Percentiles rank a stretch among this genome's conserved stretches.
These are phyloP conservation scores for Columba livia DNA, from an alignment of 2,113 vertebrate species.

Conservation along the genomic window DNA sequence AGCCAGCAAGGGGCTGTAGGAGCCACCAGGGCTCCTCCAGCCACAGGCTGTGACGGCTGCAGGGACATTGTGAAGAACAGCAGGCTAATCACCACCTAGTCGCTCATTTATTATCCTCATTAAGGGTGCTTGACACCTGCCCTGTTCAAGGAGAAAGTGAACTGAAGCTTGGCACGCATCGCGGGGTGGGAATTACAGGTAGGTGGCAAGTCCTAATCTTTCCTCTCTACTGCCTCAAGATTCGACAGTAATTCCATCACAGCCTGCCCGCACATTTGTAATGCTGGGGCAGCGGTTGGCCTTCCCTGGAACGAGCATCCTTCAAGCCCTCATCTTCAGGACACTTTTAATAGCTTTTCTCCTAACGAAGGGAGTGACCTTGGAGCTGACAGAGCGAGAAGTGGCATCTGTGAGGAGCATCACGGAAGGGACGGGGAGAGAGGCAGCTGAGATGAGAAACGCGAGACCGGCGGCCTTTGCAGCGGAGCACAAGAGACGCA, in stretches of 20 bases:
- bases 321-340: background rate
- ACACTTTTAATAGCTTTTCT: background rate
- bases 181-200: background rate
- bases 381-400: background rate
- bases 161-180: background rate
- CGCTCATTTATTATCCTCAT: slow-evolving; percentile 44
- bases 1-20: background rate
- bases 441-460: background rate
- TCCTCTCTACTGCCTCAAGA: background rate
- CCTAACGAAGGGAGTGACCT: slow-evolving; percentile 12
- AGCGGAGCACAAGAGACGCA: background rate
- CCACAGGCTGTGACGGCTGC: background rate
- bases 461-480: background rate
- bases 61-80: background rate
- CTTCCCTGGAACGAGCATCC: background rate
- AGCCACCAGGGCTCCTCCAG: background rate
- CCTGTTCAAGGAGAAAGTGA: background rate
- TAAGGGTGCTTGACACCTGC: slow-evolving; percentile 48
- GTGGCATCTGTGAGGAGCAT: background rate
- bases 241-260: background rate
- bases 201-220: background rate
- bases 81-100: background rate
- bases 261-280: rapidly evolving
- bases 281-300: background rate
- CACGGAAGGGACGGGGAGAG: background rate